Evolutionary conservation across 2,888 invertebrate genomes (phyloP), one percentile per base, ranked within the genome.

Genomic region (Ectropis crepuscularia): DNA sequence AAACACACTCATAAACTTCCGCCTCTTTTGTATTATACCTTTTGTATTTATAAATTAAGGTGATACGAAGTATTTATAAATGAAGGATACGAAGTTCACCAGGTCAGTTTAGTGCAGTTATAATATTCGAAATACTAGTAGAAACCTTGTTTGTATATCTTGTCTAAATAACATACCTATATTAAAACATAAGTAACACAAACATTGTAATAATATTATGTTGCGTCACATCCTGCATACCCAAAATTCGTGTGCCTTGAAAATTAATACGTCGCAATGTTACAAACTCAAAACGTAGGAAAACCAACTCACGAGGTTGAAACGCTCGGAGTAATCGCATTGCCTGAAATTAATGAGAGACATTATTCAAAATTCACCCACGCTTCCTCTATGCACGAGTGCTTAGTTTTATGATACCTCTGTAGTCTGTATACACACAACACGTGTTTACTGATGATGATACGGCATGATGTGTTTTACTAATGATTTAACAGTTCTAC

Each of bases 401-500:
- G 51, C 48, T 53, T 48, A 53, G 51, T 47, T 51, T 55, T 57
- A 42, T 28, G 54, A 51, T 60, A 53, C 5, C 59, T 16, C 49
- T 46, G n/a, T n/a, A 12, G 51, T 12, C 49, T 46, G n/a, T n/a
- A 12, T 57, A 36, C 42, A 42, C 28, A 60, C 64, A 55, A 68
- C 63, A 51, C 57, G 48, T 6, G 51, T 50, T 54, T 53, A 65
- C 50, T 42, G 48, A 51, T 41, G 41, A 51, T 36, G 45, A 63
- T 58, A 58, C 28, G 41, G 57, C 55, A 57, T 62, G 59, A 65
- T 69, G 16, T 51, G 41, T 51, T 51, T 51, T 9, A 41, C 28
- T 51, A 41, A 51, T 10, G 16, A 51, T 16, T 10, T 6, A 39
- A 12, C 39, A 16, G 41, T 41, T 28, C 16, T 28, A 28, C 16